Conservation (phyloP, 2,113 vertebrate genomes). For the Taxidea taxus region DNA sequence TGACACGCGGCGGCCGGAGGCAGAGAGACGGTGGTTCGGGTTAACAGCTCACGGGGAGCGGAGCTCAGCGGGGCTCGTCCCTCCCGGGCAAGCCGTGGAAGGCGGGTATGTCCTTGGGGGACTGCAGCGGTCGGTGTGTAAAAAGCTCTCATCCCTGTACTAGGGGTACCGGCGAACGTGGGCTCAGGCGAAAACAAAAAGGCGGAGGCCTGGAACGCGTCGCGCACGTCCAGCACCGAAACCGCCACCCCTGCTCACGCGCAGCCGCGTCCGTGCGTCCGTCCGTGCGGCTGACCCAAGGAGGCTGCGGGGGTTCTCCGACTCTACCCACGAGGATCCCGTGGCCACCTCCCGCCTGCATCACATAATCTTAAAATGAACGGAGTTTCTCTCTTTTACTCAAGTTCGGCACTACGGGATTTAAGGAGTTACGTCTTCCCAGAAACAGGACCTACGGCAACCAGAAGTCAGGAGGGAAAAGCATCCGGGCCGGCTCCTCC, state of each 20-base stretch:
- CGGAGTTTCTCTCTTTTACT: not conserved
- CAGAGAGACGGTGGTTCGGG: accelerated
- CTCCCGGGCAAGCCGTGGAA: not conserved
- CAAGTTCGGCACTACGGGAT: not conserved
- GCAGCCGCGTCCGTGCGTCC: not conserved
- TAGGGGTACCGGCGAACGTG: no score
- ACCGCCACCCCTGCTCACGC: not conserved
- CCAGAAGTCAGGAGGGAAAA: not conserved
- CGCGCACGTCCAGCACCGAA: not conserved
- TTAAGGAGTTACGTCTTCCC: not conserved
- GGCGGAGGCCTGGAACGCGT: not conserved
- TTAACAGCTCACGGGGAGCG: not conserved
- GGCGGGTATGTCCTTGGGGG: not conserved
- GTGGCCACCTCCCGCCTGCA: not conserved
- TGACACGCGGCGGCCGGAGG: not conserved
- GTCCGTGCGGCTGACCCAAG: not conserved
- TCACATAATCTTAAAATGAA: not conserved
- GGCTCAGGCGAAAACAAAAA: not conserved
- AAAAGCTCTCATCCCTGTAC: not conserved
- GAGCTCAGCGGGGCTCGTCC: not conserved
- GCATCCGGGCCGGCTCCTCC: not conserved
- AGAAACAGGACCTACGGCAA: not conserved
- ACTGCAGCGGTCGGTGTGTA: not conserved
- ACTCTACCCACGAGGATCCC: not conserved
- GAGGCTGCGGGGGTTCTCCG: not conserved